phyloP scores from a whole-genome alignment of 2,888 invertebrate species.

The Ephialtes manifestator region DNA sequence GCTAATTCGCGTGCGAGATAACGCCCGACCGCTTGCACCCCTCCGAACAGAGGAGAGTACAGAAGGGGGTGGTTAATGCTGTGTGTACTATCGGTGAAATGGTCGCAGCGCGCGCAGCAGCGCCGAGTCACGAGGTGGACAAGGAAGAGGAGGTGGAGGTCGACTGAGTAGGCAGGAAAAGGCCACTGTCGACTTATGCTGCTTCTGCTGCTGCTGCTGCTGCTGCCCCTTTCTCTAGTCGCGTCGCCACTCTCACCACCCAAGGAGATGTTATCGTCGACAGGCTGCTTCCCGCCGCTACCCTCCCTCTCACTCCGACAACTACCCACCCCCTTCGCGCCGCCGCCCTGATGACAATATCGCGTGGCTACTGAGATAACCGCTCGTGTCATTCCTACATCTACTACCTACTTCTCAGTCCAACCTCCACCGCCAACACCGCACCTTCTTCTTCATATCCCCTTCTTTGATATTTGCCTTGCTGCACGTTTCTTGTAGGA shows the following conservation, averaged over 20 bases:
- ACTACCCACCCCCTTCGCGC: conserved; percentile 70
- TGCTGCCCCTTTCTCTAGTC: conserved; percentile 54
- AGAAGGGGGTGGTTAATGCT: conserved; percentile 65
- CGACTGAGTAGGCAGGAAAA: conserved; percentile 82
- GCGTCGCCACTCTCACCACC: conserved; percentile 48
- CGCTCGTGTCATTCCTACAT: conserved; percentile 85
- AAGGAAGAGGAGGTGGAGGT: conserved; percentile 66
- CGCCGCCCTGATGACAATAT: conserved; percentile 85
- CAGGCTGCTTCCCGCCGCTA: conserved; percentile 67
- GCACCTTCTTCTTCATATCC: conserved; percentile 20
- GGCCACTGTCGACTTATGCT: conserved; percentile 83
- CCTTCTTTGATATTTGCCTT: conserved; percentile 24
- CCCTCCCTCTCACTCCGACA: conserved; percentile 71
- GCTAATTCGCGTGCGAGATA: conserved; percentile 86
- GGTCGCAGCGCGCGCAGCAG: conserved; percentile 71
- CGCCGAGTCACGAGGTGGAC: conserved; percentile 80
- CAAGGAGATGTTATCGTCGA: conserved; percentile 71
- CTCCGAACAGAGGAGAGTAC: conserved; percentile 6
- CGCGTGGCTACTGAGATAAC: conserved; percentile 86
- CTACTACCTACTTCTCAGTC: conserved; percentile 82
- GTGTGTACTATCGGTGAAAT: conserved; percentile 76
- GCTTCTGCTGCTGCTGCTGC: conserved; percentile 59
- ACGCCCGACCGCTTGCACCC: conserved; percentile 71
- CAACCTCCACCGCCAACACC: conserved; percentile 45
- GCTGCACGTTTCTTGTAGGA: no score